Conservation (phyloP, 2,888 invertebrate genomes). For the Campoletis raptor region DNA sequence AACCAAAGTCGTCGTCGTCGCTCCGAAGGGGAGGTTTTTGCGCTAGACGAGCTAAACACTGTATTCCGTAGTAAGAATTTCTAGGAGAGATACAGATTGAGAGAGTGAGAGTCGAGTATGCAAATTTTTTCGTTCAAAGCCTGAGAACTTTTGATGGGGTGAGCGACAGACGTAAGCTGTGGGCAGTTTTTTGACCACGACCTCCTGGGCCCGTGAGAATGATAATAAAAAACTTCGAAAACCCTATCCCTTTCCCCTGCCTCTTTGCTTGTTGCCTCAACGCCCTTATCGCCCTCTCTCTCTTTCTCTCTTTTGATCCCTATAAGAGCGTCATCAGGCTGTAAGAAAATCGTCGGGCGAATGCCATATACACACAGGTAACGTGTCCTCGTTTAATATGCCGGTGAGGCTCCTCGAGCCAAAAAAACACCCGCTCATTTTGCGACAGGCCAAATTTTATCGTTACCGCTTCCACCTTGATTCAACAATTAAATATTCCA, state of each 20-base stretch:
- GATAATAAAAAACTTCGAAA: slow-evolving; percentile 70
- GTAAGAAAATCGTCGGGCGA: slow-evolving; percentile 57
- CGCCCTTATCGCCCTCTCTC: slow-evolving; percentile 1
- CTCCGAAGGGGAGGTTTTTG: slow-evolving; percentile 24
- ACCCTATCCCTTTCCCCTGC: slow-evolving; percentile 55
- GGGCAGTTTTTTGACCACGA: slow-evolving; percentile 77
- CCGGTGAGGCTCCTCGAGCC: slow-evolving; percentile 53
- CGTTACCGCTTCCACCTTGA: slow-evolving; percentile 35
- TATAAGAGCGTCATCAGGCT: slow-evolving; percentile 11
- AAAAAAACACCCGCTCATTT: slow-evolving; percentile 65
- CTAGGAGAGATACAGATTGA: slow-evolving; percentile 54
- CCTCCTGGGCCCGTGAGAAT: slow-evolving; percentile 77
- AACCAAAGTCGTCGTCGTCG: slow-evolving; percentile 50
- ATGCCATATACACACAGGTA: slow-evolving; percentile 49
- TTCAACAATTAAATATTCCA: slow-evolving; percentile 62
- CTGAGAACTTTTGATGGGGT: slow-evolving; percentile 72
- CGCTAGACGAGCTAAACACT: neutral
- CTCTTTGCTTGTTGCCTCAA: slow-evolving; percentile 24
- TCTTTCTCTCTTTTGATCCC: neutral
- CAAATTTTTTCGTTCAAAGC: slow-evolving; percentile 71
- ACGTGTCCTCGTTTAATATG: slow-evolving; percentile 66
- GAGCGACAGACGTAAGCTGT: slow-evolving; percentile 63
- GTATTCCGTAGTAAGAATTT: slow-evolving; percentile 35
- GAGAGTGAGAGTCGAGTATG: slow-evolving; percentile 71
- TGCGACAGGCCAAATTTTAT: slow-evolving; percentile 58